phyloP scores from a whole-genome alignment of 2,797 vertebrate genomes.

The Acipenser ruthenus region DNA sequence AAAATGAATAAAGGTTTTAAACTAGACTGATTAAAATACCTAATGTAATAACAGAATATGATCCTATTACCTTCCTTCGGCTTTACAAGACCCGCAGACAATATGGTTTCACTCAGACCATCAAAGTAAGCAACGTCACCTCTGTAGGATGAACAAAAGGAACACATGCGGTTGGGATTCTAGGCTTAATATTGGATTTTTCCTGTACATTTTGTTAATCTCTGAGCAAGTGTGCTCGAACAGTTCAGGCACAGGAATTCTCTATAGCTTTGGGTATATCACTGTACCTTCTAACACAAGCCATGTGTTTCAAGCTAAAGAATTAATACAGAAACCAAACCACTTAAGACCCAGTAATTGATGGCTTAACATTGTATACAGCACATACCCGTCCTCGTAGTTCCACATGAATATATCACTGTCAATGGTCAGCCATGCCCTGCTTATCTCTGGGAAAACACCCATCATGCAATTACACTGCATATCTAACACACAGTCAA shows the following conservation, averaged over 20 bases:
- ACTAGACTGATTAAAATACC: too few relatives aligned
- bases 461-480: slow-evolving; percentile 99
- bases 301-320: too few relatives aligned
- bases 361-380: background rate
- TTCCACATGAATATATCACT: slow-evolving; percentile 98
- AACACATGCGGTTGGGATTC: slow-evolving; percentile 4
- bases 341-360: too few relatives aligned
- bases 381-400: slow-evolving; percentile 91
- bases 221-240: too few relatives aligned
- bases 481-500: slow-evolving; percentile 77
- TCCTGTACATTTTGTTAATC: too few relatives aligned
- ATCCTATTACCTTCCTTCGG: slow-evolving; percentile 76
- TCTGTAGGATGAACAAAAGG: slow-evolving; percentile 47
- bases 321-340: too few relatives aligned
- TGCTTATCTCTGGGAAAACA: slow-evolving; percentile 88
- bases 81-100: slow-evolving; percentile 90
- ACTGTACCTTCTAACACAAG: too few relatives aligned
- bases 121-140: slow-evolving; percentile 94
- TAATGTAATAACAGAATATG: background rate
- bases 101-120: slow-evolving; percentile 94
- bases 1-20: too few relatives aligned
- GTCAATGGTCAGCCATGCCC: slow-evolving; percentile 95
- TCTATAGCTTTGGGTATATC: too few relatives aligned
- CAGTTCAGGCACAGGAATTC: too few relatives aligned
- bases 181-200: too few relatives aligned